These are phyloP conservation scores for Sebastiscus albofasciatus DNA, from an alignment of 2,797 vertebrate genomes.

Conservation along the genomic window DNA sequence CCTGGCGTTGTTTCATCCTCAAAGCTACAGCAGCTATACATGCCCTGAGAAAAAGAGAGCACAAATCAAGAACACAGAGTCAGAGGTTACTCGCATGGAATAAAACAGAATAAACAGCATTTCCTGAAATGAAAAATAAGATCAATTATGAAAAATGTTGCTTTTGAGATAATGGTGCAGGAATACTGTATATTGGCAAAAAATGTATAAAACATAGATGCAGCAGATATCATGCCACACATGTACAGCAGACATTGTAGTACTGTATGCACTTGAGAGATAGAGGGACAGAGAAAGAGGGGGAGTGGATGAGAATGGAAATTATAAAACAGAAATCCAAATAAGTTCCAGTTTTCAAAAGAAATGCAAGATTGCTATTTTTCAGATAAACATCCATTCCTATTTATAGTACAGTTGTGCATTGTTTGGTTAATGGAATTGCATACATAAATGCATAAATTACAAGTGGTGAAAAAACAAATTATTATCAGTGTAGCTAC, in stretches of 20 bases:
- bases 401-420: slow-evolving; percentile 55
- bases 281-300: neutral
- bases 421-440: slow-evolving; percentile 48
- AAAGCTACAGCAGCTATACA: slow-evolving; percentile 95
- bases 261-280: slow-evolving; percentile 7
- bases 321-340: slow-evolving; percentile 33
- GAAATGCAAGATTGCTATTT: slow-evolving; percentile 56
- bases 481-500: slow-evolving; percentile 41
- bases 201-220: neutral
- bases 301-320: neutral
- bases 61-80: neutral
- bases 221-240: neutral
- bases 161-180: neutral
- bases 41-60: slow-evolving; percentile 81
- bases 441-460: slow-evolving; percentile 61
- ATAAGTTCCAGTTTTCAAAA: slow-evolving; percentile 32
- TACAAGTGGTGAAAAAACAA: slow-evolving; percentile 29
- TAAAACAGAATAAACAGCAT: neutral
- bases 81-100: neutral
- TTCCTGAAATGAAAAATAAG: neutral
- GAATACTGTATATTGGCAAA: neutral
- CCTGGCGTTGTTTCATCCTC: slow-evolving; percentile 87
- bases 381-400: slow-evolving; percentile 48
- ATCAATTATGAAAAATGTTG: neutral
- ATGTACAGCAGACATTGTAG: neutral